Conservation (phyloP, 2,888 invertebrate genomes). For the Rhagophthalmus giganteus region DNA sequence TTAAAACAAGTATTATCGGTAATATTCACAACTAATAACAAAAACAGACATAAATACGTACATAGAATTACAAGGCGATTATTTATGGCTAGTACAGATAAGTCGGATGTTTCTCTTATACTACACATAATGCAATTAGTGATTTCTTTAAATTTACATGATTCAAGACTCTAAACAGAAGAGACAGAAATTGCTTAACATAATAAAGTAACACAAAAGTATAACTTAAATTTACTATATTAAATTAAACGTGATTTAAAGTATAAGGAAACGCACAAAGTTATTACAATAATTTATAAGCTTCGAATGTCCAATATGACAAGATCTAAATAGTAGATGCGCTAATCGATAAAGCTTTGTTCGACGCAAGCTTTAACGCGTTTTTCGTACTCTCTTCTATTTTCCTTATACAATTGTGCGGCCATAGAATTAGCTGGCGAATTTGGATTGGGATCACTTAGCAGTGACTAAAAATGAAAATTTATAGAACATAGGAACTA, state of each 20-base stretch:
- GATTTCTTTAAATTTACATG: background rate
- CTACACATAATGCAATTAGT: constrained; percentile 4
- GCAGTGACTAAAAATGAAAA: constrained; percentile 95
- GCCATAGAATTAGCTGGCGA: constrained; percentile 99
- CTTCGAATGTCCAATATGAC: constrained; percentile 25
- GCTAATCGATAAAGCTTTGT: constrained; percentile 96
- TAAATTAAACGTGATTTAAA: constrained; percentile 17
- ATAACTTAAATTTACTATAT: constrained; percentile 27
- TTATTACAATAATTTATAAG: constrained; percentile 28
- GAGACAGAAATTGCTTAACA: background rate
- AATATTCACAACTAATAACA: background rate
- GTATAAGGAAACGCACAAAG: constrained; percentile 19
- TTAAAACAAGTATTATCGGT: background rate
- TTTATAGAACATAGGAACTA: too few relatives aligned
- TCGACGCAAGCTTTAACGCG: constrained; percentile 99
- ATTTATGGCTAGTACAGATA: constrained; percentile 4
- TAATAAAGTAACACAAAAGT: constrained; percentile 20
- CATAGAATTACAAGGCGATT: too few relatives aligned
- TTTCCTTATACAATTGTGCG: constrained; percentile 98
- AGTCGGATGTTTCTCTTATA: constrained; percentile 9
- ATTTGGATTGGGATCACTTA: constrained; percentile 99
- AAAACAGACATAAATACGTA: background rate
- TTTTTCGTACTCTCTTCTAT: constrained; percentile 98
- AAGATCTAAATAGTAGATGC: constrained; percentile 25
- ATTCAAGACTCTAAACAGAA: constrained; percentile 1